These are phyloP conservation scores for Lasioglossum villosulum DNA, from an alignment of 2,888 invertebrate genomes.

Conservation along the genomic window DNA sequence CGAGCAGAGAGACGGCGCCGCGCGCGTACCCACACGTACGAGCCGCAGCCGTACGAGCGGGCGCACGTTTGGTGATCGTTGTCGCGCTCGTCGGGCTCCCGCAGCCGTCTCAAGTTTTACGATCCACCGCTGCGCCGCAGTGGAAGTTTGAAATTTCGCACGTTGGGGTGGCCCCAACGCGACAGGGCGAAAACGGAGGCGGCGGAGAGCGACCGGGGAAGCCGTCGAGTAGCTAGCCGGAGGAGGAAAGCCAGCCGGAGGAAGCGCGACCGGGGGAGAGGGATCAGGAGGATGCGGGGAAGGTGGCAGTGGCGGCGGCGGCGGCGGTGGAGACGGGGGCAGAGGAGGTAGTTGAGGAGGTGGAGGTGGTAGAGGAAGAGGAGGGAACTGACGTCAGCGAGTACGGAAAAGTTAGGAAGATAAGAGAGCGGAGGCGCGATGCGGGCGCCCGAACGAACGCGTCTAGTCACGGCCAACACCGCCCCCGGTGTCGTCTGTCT, in stretches of 20 bases:
- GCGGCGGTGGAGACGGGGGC: not conserved
- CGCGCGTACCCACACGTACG: slow-evolving; percentile 17
- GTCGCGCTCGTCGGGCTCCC: slow-evolving; percentile 67
- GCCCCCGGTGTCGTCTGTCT: slow-evolving; percentile 66
- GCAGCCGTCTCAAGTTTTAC: slow-evolving; percentile 77
- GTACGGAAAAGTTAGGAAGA: slow-evolving; percentile 76
- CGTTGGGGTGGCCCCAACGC: slow-evolving; percentile 65
- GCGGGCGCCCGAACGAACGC: slow-evolving; percentile 45
- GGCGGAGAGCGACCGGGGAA: slow-evolving; percentile 54
- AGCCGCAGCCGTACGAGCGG: not conserved
- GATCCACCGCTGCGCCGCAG: slow-evolving; percentile 71
- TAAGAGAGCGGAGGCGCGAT: slow-evolving; percentile 70
- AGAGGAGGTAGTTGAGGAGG: not conserved
- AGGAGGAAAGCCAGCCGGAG: slow-evolving; percentile 43
- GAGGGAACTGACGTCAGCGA: slow-evolving; percentile 69
- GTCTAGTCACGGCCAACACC: slow-evolving; percentile 38
- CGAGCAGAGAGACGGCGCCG: slow-evolving; percentile 30
- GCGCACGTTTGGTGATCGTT: slow-evolving; percentile 59
- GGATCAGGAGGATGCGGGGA: slow-evolving; percentile 22
- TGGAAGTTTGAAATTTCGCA: slow-evolving; percentile 78
- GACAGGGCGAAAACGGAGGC: slow-evolving; percentile 54
- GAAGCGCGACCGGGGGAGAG: slow-evolving; percentile 5
- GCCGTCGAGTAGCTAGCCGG: slow-evolving; percentile 42
- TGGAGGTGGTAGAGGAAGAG: slow-evolving; percentile 15
- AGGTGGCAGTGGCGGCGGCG: not conserved